These are phyloP conservation scores for Antennarius striatus DNA, from an alignment of 2,113 vertebrate species.

Conservation along the genomic window DNA sequence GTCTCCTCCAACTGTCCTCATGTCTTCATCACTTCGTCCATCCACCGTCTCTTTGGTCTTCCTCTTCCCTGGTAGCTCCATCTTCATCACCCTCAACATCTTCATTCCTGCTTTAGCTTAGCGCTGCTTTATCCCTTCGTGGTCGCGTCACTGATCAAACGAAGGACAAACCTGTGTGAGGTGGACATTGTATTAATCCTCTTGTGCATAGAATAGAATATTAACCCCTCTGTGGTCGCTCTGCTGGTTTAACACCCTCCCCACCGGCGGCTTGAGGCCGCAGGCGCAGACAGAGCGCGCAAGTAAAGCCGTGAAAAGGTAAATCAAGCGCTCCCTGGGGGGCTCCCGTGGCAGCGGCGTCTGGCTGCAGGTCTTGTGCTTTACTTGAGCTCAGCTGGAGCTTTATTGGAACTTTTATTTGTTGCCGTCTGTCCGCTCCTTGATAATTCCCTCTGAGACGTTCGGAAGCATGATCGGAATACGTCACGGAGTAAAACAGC, in stretches of 20 bases:
- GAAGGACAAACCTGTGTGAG: constrained; percentile 18
- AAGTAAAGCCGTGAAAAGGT: constrained; percentile 34
- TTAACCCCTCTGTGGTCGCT: constrained; percentile 4
- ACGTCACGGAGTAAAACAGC: neutral
- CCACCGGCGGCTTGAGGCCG: constrained; percentile 29
- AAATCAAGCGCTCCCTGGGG: constrained; percentile 51
- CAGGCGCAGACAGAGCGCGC: constrained; percentile 20
- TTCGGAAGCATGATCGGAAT: constrained; percentile 6
- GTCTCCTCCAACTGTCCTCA: too few relatives aligned
- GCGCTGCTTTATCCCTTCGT: neutral
- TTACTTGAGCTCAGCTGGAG: constrained; percentile 30
- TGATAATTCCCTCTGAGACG: constrained; percentile 8
- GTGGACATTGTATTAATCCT: neutral
- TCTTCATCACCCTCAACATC: too few relatives aligned
- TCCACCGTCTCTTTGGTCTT: too few relatives aligned
- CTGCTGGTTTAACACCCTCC: constrained; percentile 26
- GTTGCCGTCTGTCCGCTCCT: constrained; percentile 22
- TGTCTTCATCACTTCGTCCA: too few relatives aligned
- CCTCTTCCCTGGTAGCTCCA: too few relatives aligned
- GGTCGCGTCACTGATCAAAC: constrained; percentile 10
- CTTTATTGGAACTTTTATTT: constrained; percentile 39
- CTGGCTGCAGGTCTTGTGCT: neutral
- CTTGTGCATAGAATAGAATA: constrained; percentile 1
- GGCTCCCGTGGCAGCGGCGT: constrained; percentile 32
- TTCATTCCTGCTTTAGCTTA: constrained; percentile 8